A percentile compares a stretch with the other conserved stretches of the same genome.
phyloP scores from a whole-genome alignment of 2,113 vertebrate genomes.

The Syrrhaptes paradoxus region DNA sequence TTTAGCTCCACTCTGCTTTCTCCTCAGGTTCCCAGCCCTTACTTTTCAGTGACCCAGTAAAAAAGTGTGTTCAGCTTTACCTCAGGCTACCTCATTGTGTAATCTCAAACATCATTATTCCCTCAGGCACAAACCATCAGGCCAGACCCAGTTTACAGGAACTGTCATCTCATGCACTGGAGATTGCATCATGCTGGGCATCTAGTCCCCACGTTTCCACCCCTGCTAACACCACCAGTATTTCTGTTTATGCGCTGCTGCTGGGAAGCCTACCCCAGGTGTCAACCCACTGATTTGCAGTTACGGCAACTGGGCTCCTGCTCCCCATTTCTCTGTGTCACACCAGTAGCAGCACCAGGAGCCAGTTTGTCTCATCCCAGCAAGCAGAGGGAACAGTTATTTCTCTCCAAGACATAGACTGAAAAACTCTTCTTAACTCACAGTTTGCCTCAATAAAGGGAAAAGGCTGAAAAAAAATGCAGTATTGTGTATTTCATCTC shows the following conservation, averaged over 20 bases:
- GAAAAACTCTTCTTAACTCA: neutral
- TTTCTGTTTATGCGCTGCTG: neutral
- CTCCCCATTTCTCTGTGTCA: neutral
- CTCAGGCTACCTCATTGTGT: neutral
- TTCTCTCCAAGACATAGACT: neutral
- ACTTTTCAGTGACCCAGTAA: neutral
- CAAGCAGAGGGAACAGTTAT: neutral
- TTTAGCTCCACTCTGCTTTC: neutral
- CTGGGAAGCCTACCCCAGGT: neutral
- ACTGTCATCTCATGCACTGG: neutral
- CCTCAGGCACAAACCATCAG: neutral
- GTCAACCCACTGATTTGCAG: neutral
- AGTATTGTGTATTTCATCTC: neutral
- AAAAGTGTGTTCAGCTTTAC: neutral
- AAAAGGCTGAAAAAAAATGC: neutral
- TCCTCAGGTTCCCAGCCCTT: neutral
- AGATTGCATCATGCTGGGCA: rapidly evolving
- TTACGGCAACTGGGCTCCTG: neutral
- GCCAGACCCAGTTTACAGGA: neutral
- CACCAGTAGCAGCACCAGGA: neutral
- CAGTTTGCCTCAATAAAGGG: neutral
- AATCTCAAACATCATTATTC: neutral
- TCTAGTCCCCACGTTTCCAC: rapidly evolving
- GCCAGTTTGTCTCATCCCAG: neutral
- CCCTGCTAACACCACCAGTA: rapidly evolving